These are phyloP conservation scores for Pardalotus punctatus DNA, from an alignment of 2,113 vertebrate species.

Conservation along the genomic window DNA sequence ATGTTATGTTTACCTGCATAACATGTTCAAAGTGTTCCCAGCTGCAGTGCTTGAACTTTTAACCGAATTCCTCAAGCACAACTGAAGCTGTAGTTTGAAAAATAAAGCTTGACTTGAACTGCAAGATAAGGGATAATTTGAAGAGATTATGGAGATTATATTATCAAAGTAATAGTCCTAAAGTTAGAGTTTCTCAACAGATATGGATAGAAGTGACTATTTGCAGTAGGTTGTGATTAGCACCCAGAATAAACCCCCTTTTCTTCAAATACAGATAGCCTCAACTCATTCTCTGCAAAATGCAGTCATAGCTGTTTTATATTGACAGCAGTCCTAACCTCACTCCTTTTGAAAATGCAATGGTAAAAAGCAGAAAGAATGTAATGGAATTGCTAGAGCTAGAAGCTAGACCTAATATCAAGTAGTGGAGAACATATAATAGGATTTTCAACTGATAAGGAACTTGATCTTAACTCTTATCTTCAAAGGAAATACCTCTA, in stretches of 20 bases:
- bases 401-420: background rate
- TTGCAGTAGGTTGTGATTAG: background rate
- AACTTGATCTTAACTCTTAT: background rate
- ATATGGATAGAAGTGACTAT: background rate
- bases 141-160: background rate
- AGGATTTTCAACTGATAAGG: background rate
- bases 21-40: background rate
- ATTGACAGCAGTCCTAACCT: background rate
- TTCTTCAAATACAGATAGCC: background rate
- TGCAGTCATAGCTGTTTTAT: background rate
- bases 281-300: background rate
- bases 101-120: background rate
- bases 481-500: slow-evolving; percentile 11
- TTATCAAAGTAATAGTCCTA: background rate
- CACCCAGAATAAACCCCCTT: background rate
- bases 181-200: background rate
- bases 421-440: background rate
- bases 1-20: background rate
- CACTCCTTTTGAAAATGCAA: background rate
- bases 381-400: background rate
- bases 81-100: background rate
- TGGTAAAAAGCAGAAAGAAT: background rate
- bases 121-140: background rate
- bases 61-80: background rate
- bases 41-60: background rate